Base-by-base conservation (phyloP, 2,797 vertebrate species). In the Tokudaia muenninki region DNA sequence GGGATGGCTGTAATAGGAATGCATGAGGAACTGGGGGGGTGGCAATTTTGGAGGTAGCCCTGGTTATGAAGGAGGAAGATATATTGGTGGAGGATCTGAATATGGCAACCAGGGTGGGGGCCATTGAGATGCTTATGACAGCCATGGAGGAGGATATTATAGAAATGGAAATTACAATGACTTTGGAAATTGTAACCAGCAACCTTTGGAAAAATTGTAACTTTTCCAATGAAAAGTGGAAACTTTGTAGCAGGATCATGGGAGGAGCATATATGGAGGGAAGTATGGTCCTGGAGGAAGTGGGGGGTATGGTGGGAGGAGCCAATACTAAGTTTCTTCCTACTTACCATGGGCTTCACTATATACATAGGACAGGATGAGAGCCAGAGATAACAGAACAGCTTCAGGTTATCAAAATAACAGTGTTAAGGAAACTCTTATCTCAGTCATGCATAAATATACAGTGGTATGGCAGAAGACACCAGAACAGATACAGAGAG, bases 311-410 rank as follows among this genome's bases (percentile, higher is more conserved):
- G 19, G 17, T 72, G n/a, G n/a, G 19, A 72, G 70, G 70, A 72
- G 19, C 17, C 17, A 6, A 72, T 72, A 37, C n/a, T 37, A 8
- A 72, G 17, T 72, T 72, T 72, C n/a, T 10, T 37, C 34, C 70
- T 72, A 37, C n/a, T 37, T 37, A 19, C 34, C 34, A 19, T n/a
- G 67, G 99, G 98, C 99, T 99, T 99, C 99, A 99, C 98, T 99
- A 98, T 99, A 99, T 99, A 99, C 99, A 99, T 99, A 99, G 99
- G 99, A 99, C 99, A 99, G 99, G 99, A 99, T 99, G 99, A 99
- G 98, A 99, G 99, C 99, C 99, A 99, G 98, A 99, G 99, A 98
- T 99, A 99, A 99, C 98, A 99, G 98, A 99, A 99, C 99, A 99
- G 99, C 99, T 99, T 99, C 99, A 99, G 99, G 98, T 99, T 99